These are phyloP conservation scores for Micrasema longulum DNA, from an alignment of 1,140 invertebrate species.

Conservation along the genomic window DNA sequence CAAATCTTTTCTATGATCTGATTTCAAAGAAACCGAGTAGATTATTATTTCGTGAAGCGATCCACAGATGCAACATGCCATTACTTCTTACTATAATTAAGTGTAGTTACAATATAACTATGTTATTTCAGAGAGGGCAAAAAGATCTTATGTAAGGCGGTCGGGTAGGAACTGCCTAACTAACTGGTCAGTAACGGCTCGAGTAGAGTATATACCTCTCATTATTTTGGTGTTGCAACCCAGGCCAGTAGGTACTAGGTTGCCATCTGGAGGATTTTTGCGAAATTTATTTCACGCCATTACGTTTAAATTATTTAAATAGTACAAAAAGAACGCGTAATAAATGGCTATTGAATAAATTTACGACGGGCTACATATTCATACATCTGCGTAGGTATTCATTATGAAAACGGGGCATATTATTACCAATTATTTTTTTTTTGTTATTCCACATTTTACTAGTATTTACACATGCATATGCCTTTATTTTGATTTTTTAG, in stretches of 20 bases:
- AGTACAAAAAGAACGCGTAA: no score
- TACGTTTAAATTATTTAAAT: neutral
- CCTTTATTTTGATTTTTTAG: no score
- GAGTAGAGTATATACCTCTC: neutral
- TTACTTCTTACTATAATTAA: neutral
- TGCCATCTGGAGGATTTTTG: neutral
- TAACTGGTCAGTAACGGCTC: neutral
- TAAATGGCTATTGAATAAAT: no score
- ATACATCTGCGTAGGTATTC: no score
- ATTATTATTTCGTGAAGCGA: neutral
- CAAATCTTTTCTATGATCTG: neutral
- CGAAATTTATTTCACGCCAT: conserved; percentile 10
- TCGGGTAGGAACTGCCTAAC: conserved; percentile 9
- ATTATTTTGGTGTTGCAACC: conserved; percentile 5
- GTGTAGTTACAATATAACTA: neutral
- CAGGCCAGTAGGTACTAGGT: neutral
- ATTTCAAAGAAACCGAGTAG: neutral
- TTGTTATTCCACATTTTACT: no score
- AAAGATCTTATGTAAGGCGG: neutral
- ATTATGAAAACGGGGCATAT: no score
- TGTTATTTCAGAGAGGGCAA: neutral
- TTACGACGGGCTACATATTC: no score
- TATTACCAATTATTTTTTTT: no score
- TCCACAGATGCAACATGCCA: neutral
- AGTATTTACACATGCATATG: no score